Evolutionary conservation across 1,140 invertebrate species (phyloP).

Genomic region (Drosophila hydei): DNA sequence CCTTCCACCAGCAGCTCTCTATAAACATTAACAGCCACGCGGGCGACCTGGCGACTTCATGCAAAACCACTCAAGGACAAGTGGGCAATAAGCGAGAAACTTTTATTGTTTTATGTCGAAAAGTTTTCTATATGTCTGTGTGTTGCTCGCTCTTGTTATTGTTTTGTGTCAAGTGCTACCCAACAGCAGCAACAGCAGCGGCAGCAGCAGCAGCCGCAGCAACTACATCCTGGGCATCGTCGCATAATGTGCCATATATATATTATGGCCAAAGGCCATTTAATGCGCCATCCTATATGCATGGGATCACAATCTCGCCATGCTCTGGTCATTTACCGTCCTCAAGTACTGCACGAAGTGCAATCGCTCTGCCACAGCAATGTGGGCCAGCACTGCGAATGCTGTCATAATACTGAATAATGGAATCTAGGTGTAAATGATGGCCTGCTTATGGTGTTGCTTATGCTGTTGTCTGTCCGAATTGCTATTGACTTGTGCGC

Average conservation of each 20-base stretch:
- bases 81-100: slow-evolving; percentile 80
- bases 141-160: slow-evolving; percentile 25
- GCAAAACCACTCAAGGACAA: slow-evolving; percentile 81
- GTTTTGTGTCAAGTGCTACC: slow-evolving; percentile 48
- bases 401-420: too few species aligned
- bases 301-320: slow-evolving; percentile 45
- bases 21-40: slow-evolving; percentile 4
- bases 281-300: slow-evolving; percentile 72
- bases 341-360: slow-evolving; percentile 59
- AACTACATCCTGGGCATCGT: slow-evolving; percentile 6
- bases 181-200: slow-evolving; percentile 6
- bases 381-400: not conserved
- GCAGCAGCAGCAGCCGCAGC: not conserved
- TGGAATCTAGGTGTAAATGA: slow-evolving; percentile 67
- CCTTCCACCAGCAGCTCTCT: not conserved
- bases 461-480: slow-evolving; percentile 24
- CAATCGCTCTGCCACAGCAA: slow-evolving; percentile 33
- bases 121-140: slow-evolving; percentile 51
- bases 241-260: slow-evolving; percentile 65
- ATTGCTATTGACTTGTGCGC: slow-evolving; percentile 10
- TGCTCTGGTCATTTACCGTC: slow-evolving; percentile 52
- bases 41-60: slow-evolving; percentile 51
- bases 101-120: slow-evolving; percentile 79
- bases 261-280: slow-evolving; percentile 64
- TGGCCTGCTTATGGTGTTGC: slow-evolving; percentile 52